These are phyloP conservation scores for Oryzaephilus surinamensis DNA, from an alignment of 1,140 invertebrate species.

Conservation along the genomic window DNA sequence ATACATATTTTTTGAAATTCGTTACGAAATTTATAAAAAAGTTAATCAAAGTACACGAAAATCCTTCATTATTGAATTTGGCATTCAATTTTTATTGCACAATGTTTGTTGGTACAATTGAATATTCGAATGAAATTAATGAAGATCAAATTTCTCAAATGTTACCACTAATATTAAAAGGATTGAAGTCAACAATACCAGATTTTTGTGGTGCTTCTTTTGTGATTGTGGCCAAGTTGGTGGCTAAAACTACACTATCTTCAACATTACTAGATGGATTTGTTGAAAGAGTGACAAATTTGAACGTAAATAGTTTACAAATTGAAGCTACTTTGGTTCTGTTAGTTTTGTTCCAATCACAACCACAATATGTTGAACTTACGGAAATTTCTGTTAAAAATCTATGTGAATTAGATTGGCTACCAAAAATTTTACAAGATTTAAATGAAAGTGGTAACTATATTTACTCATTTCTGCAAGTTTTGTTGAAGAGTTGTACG, in stretches of 20 bases:
- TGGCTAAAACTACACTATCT: constrained; percentile 52
- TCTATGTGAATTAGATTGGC: constrained; percentile 39
- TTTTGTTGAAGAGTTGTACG: constrained; percentile 7
- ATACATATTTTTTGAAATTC: constrained; percentile 60
- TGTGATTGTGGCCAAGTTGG: constrained; percentile 60
- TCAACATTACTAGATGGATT: constrained; percentile 48
- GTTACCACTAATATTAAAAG: constrained; percentile 56
- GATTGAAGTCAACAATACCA: constrained; percentile 50
- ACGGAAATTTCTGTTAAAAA: constrained; percentile 40
- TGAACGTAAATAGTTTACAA: constrained; percentile 39
- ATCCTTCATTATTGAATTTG: constrained; percentile 50
- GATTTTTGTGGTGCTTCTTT: constrained; percentile 66
- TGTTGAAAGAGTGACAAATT: constrained; percentile 47
- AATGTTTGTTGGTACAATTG: constrained; percentile 56
- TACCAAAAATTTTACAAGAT: constrained; percentile 41
- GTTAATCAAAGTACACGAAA: constrained; percentile 53
- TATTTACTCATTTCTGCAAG: constrained; percentile 40
- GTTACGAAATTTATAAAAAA: constrained; percentile 57
- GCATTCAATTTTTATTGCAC: constrained; percentile 70
- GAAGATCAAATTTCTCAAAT: constrained; percentile 61
- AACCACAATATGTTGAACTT: constrained; percentile 39
- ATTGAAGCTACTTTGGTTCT: constrained; percentile 48
- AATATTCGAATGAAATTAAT: constrained; percentile 41
- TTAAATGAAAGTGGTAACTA: constrained; percentile 40
- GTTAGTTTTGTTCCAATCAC: constrained; percentile 49